Evolutionary conservation across 2,113 vertebrate species (phyloP).

Genomic region (Fukomys damarensis): DNA sequence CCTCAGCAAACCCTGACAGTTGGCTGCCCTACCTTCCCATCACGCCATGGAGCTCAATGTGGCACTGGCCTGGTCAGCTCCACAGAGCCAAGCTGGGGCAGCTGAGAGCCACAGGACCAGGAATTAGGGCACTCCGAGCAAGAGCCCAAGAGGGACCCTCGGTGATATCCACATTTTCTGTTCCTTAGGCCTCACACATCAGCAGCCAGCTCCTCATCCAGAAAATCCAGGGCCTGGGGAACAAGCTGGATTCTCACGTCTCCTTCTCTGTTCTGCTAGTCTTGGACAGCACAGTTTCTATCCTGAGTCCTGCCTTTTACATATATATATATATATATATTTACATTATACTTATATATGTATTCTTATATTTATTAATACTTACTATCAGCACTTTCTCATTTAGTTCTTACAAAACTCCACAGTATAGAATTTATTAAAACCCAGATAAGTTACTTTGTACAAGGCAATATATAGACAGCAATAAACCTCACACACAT

Average conservation of each 20-base stretch:
- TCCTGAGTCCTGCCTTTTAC: too few relatives aligned
- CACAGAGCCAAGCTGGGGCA: background rate
- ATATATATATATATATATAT: too few relatives aligned
- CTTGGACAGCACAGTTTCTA: background rate
- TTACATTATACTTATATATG: background rate
- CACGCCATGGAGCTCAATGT: fast-evolving
- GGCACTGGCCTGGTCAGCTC: background rate
- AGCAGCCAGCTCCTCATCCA: background rate
- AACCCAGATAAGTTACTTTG: constrained; percentile 8
- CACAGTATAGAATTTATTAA: background rate
- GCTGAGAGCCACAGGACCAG: background rate
- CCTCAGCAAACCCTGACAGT: too few relatives aligned
- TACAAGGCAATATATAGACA: background rate
- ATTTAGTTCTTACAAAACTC: background rate
- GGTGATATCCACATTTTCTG: background rate
- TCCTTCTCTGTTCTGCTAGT: background rate
- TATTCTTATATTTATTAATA: background rate
- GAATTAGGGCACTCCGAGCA: background rate
- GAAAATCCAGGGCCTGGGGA: background rate
- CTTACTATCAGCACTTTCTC: background rate
- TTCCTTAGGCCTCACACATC: fast-evolving
- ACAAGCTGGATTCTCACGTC: fast-evolving
- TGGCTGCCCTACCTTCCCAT: fast-evolving
- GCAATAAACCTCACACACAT: background rate
- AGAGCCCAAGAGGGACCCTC: background rate